Conservation (phyloP, 2,888 invertebrate genomes). For the Dysmachus trigonus region DNA sequence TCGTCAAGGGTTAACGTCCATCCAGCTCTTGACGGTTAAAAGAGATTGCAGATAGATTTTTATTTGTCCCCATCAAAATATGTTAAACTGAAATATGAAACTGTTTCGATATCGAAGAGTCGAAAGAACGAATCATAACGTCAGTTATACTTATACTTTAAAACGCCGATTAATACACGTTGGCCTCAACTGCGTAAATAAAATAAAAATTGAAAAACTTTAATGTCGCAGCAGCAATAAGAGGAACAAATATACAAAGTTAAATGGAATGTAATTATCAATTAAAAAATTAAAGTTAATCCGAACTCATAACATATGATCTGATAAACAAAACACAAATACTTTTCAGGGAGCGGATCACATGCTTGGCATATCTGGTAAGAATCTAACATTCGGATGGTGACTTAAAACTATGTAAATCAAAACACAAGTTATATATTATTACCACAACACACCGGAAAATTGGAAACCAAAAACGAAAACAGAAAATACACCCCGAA, state of each 20-base stretch:
- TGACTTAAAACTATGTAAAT: neutral
- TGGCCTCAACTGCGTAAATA: too few species aligned
- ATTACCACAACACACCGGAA: conserved; percentile 13
- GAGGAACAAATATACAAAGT: neutral
- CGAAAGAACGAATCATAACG: too few species aligned
- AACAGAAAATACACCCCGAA: neutral
- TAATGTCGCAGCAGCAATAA: neutral
- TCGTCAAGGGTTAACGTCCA: too few species aligned
- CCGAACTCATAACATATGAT: neutral
- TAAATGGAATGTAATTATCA: neutral
- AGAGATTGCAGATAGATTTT: too few species aligned
- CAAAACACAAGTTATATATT: neutral
- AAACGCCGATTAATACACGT: neutral
- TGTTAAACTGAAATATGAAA: too few species aligned
- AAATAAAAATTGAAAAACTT: neutral
- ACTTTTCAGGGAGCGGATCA: neutral
- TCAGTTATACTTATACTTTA: too few species aligned
- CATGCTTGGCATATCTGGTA: neutral
- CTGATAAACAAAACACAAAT: conserved; percentile 40
- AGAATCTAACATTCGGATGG: neutral
- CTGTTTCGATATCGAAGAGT: too few species aligned
- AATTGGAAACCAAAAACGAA: conserved; percentile 1
- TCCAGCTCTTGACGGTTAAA: too few species aligned
- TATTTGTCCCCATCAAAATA: too few species aligned
- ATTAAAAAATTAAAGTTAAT: neutral